phyloP scores from a whole-genome alignment of 92 coral and sea anemone species.

The Bergia puertoricense region DNA sequence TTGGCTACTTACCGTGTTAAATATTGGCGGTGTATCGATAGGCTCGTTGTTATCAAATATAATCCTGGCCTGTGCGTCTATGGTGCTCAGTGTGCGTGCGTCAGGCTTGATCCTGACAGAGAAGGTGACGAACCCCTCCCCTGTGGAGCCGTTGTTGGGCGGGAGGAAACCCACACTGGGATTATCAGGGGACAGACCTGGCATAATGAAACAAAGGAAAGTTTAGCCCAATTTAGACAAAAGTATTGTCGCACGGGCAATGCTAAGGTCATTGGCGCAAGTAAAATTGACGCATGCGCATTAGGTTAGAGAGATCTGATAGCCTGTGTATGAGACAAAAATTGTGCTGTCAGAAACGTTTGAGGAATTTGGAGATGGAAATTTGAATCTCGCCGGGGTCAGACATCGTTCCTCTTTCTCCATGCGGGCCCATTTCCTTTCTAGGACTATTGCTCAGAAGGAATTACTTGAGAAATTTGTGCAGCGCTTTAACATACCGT shows the following conservation, averaged over 20 bases:
- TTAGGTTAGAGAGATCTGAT: too few relatives aligned
- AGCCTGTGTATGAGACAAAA: too few relatives aligned
- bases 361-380: too few relatives aligned
- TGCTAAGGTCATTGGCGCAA: too few relatives aligned
- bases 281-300: too few relatives aligned
- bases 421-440: too few relatives aligned
- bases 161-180: conserved; percentile 80
- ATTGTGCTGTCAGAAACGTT: neutral
- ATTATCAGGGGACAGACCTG: conserved; percentile 72
- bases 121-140: conserved; percentile 77
- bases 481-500: too few relatives aligned
- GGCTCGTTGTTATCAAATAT: conserved; percentile 79
- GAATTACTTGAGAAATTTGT: too few relatives aligned
- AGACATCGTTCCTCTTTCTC: too few relatives aligned
- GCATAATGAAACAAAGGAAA: neutral
- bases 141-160: conserved; percentile 82
- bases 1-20: conserved; percentile 67
- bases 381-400: too few relatives aligned
- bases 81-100: conserved; percentile 58
- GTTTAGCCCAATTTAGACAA: neutral
- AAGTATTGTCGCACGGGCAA: too few relatives aligned
- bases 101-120: conserved; percentile 55
- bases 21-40: conserved; percentile 82
- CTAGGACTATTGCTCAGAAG: too few relatives aligned
- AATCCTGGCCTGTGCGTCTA: conserved; percentile 79